These are phyloP conservation scores for Aratinga solstitialis DNA, from an alignment of 2,797 vertebrate species.

Conservation along the genomic window DNA sequence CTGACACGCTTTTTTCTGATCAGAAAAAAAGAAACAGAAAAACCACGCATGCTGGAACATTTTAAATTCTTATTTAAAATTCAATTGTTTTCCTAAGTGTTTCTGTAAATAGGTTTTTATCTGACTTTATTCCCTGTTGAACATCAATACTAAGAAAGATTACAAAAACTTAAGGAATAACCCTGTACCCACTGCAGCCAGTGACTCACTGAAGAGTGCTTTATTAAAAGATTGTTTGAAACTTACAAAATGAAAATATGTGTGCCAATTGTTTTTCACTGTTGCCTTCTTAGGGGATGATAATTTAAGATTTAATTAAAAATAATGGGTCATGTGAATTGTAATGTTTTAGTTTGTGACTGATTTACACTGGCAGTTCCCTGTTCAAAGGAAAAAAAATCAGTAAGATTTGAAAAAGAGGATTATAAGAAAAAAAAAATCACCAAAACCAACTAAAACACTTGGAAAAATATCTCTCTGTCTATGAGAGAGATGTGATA, in stretches of 20 bases:
- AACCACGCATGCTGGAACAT: background rate
- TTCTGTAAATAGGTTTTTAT: background rate
- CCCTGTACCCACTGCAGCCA: background rate
- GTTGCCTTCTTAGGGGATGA: background rate
- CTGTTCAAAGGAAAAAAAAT: background rate
- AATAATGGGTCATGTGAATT: background rate
- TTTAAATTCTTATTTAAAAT: background rate
- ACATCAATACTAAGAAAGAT: background rate
- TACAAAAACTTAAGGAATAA: background rate
- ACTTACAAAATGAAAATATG: background rate
- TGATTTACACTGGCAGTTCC: background rate
- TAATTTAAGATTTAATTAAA: background rate
- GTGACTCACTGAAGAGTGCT: background rate
- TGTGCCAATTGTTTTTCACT: background rate
- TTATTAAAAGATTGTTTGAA: background rate
- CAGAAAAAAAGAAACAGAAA: background rate
- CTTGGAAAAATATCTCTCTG: background rate
- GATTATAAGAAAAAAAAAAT: background rate
- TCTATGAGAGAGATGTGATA: background rate
- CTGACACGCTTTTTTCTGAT: background rate
- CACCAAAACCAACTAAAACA: background rate
- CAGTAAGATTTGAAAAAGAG: background rate
- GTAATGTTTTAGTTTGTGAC: background rate
- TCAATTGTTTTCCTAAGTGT: background rate
- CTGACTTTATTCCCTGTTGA: background rate